Conservation (phyloP, 64 coral and sea anemone genomes). For the Porites australiensis region DNA sequence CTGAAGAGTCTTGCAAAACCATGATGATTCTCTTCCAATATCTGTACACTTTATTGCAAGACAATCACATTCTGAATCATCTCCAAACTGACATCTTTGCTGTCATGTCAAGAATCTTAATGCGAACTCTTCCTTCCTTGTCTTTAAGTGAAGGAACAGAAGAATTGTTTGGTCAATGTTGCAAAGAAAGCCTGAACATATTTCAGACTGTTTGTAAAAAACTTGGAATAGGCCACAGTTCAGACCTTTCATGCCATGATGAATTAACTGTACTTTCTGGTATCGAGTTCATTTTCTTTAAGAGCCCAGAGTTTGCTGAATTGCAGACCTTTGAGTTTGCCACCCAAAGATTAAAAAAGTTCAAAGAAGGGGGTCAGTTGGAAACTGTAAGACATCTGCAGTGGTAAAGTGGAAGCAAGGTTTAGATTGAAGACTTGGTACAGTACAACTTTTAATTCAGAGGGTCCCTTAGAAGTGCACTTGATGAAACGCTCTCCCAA, state of each 20-base stretch:
- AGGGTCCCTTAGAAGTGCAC: too few relatives aligned
- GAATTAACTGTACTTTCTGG: not conserved
- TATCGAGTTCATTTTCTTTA: slow-evolving; percentile 22
- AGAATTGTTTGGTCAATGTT: slow-evolving; percentile 25
- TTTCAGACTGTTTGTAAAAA: slow-evolving; percentile 48
- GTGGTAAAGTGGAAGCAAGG: too few relatives aligned
- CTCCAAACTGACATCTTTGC: slow-evolving; percentile 40
- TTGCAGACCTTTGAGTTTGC: slow-evolving; percentile 10
- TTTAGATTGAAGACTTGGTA: too few relatives aligned
- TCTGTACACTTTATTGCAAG: slow-evolving; percentile 30
- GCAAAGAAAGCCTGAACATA: slow-evolving; percentile 12
- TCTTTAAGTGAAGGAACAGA: not conserved
- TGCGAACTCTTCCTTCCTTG: slow-evolving; percentile 24
- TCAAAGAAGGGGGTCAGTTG: slow-evolving; percentile 11
- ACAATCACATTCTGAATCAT: slow-evolving; percentile 17
- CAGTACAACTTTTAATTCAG: too few relatives aligned
- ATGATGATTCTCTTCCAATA: slow-evolving; percentile 30
- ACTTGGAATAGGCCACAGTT: slow-evolving; percentile 2
- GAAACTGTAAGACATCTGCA: not conserved
- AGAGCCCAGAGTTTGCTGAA: slow-evolving; percentile 4
- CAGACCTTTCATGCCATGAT: slow-evolving; percentile 18
- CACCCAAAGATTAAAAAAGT: slow-evolving; percentile 15
- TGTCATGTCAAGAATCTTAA: slow-evolving; percentile 41
- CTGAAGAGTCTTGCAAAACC: slow-evolving; percentile 33
- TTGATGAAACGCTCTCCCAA: too few relatives aligned